A percentile compares a stretch with the other conserved stretches of the same genome.
Evolutionary conservation across 2,888 invertebrate species (phyloP).

Genomic region (Lasioglossum malachurum): DNA sequence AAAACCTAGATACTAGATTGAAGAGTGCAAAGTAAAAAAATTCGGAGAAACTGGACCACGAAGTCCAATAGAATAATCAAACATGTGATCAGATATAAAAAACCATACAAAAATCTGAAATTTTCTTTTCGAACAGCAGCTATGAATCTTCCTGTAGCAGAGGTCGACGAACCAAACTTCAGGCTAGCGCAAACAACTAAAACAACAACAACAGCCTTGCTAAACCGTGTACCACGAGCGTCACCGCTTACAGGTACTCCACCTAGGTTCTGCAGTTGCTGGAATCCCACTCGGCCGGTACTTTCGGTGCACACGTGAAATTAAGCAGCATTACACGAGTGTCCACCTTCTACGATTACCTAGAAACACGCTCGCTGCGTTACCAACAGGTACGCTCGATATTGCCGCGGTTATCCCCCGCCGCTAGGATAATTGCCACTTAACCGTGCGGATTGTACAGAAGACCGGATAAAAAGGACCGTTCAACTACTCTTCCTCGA

Average conservation of each 20-base stretch:
- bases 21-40: too few species aligned
- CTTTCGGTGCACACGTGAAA: conserved; percentile 56
- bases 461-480: conserved; percentile 65
- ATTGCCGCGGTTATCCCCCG: conserved; percentile 25
- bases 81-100: not conserved
- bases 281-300: conserved; percentile 59
- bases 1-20: not conserved
- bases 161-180: not conserved
- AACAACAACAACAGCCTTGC: not conserved
- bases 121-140: not conserved
- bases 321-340: conserved; percentile 61
- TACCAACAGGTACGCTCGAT: conserved; percentile 54
- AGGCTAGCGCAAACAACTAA: not conserved
- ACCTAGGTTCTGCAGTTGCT: conserved; percentile 29
- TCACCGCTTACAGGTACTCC: conserved; percentile 30
- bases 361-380: conserved; percentile 59
- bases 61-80: not conserved
- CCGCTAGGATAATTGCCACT: conserved; percentile 49
- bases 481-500: conserved; percentile 51
- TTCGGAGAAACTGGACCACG: not conserved
- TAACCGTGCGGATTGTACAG: conserved; percentile 54
- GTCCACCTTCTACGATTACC: conserved; percentile 55
- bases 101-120: not conserved
- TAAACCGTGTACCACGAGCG: conserved; percentile 3
- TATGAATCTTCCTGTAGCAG: not conserved